Evolutionary conservation across 2,797 vertebrate genomes (phyloP).

Genomic region (Sparidentex hasta): DNA sequence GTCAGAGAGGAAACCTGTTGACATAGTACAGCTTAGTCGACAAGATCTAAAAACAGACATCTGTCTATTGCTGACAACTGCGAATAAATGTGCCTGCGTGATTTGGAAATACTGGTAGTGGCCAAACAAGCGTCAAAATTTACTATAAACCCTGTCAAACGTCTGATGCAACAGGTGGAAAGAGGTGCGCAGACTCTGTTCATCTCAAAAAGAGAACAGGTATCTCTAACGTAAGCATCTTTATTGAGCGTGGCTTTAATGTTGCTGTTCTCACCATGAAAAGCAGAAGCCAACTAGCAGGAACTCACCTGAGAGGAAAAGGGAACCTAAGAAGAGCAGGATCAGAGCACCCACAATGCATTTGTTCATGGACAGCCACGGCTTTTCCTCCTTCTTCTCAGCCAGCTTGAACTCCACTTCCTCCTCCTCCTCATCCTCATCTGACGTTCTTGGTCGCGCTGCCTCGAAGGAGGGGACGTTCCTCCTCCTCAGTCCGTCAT

Average conservation of each 20-base stretch:
- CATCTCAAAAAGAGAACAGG: no score
- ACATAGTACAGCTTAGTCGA: slow-evolving; percentile 69
- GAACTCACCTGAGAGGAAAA: slow-evolving; percentile 86
- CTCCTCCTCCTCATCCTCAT: slow-evolving; percentile 85
- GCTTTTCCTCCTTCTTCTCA: slow-evolving; percentile 78
- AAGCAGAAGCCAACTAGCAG: slow-evolving; percentile 32
- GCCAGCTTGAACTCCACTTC: slow-evolving; percentile 79
- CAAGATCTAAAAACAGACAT: slow-evolving; percentile 52
- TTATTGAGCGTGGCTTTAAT: neutral
- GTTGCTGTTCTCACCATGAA: neutral
- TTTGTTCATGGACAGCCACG: slow-evolving; percentile 81
- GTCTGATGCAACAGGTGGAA: neutral
- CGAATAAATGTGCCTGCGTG: slow-evolving; percentile 30
- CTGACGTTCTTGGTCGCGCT: slow-evolving; percentile 74
- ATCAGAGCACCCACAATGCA: slow-evolving; percentile 82
- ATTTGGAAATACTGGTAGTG: slow-evolving; percentile 14
- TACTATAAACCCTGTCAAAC: neutral
- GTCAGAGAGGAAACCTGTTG: slow-evolving; percentile 78
- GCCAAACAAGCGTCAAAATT: slow-evolving; percentile 6
- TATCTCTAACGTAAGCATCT: neutral
- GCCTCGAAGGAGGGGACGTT: slow-evolving; percentile 66
- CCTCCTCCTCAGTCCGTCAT: slow-evolving; percentile 81
- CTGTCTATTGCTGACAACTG: slow-evolving; percentile 43
- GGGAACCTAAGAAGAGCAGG: slow-evolving; percentile 86
- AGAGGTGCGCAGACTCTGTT: neutral